These are phyloP conservation scores for Tiliqua scincoides DNA, from an alignment of 2,113 vertebrate genomes.

Conservation along the genomic window DNA sequence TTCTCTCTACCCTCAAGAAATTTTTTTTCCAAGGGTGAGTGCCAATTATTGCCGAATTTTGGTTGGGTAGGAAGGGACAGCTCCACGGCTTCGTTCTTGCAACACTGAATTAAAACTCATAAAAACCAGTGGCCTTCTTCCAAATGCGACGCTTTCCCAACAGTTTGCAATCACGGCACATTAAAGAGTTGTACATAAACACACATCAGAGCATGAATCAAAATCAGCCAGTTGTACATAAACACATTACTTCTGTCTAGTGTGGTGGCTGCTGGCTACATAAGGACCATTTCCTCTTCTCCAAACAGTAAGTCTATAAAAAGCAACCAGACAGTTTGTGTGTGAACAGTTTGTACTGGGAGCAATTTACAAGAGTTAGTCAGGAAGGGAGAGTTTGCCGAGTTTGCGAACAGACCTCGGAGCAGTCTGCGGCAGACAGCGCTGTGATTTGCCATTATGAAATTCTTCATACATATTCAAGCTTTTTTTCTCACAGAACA, in stretches of 20 bases:
- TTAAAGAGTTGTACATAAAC: neutral
- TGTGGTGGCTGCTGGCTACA: neutral
- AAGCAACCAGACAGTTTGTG: neutral
- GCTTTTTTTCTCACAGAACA: neutral
- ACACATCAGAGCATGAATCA: neutral
- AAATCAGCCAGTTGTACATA: neutral
- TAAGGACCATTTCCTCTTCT: neutral
- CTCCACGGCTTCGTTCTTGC: neutral
- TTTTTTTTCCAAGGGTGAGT: neutral
- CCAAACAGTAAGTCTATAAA: neutral
- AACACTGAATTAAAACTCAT: neutral
- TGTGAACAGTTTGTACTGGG: neutral
- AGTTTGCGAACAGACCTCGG: neutral
- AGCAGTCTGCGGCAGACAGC: neutral
- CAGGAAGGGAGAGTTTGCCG: neutral
- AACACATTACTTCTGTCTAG: neutral
- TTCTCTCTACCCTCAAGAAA: neutral
- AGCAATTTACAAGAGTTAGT: neutral
- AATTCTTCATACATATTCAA: slow-evolving; percentile 10
- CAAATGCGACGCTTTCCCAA: neutral
- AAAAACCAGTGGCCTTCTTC: neutral
- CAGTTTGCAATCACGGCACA: neutral
- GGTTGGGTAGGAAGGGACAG: neutral
- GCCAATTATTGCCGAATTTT: neutral
- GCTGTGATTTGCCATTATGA: neutral